A percentile compares a stretch with the other conserved stretches of the same genome.
These are phyloP conservation scores for Trichomalopsis sarcophagae DNA, from an alignment of 1,140 invertebrate species.

Conservation along the genomic window DNA sequence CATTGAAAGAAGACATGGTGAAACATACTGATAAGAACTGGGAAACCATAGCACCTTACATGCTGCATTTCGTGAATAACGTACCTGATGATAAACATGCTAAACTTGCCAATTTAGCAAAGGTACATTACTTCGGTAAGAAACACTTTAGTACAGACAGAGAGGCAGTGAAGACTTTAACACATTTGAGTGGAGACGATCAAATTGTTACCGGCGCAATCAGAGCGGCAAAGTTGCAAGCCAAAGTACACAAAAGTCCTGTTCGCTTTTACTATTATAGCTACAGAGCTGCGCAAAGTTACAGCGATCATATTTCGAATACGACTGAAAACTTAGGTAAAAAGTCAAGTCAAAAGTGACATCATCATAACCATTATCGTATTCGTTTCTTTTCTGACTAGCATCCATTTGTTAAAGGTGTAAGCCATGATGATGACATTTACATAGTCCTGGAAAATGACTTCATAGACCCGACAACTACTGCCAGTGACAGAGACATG, in stretches of 20 bases:
- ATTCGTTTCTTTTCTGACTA: background rate
- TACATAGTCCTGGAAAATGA: background rate
- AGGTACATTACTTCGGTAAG: slow-evolving; percentile 73
- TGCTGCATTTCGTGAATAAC: slow-evolving; percentile 77
- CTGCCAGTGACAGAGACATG: background rate
- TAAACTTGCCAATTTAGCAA: slow-evolving; percentile 72
- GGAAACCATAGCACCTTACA: slow-evolving; percentile 73
- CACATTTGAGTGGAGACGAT: slow-evolving; percentile 75
- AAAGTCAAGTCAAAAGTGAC: slow-evolving; percentile 70
- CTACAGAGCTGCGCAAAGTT: slow-evolving; percentile 72
- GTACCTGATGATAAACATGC: slow-evolving; percentile 68
- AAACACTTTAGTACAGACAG: slow-evolving; percentile 64
- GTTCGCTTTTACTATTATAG: slow-evolving; percentile 76
- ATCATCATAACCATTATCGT: slow-evolving; percentile 49
- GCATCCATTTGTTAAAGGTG: background rate
- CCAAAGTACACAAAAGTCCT: slow-evolving; percentile 71
- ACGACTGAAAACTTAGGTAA: slow-evolving; percentile 73
- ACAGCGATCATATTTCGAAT: slow-evolving; percentile 68
- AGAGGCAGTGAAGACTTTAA: slow-evolving; percentile 56
- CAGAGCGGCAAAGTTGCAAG: slow-evolving; percentile 73
- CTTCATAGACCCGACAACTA: background rate
- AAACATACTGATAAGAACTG: slow-evolving; percentile 74
- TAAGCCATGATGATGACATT: slow-evolving; percentile 10
- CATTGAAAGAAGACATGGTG: slow-evolving; percentile 66
- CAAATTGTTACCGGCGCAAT: slow-evolving; percentile 75